phyloP scores from a whole-genome alignment of 2,113 vertebrate species.

The Varanus salvator region DNA sequence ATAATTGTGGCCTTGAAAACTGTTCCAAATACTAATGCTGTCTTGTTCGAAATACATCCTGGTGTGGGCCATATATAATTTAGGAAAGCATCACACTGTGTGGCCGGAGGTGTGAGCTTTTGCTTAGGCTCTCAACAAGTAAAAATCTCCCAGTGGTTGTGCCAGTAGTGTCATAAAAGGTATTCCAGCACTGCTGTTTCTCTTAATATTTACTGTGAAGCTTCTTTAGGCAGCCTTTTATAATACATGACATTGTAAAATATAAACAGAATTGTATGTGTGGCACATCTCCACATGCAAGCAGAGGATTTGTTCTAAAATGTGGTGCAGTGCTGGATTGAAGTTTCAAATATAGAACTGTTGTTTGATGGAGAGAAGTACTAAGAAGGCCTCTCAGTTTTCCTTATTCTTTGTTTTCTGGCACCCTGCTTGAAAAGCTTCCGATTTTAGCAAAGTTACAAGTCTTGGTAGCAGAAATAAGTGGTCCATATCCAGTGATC shows the following conservation, averaged over 20 bases:
- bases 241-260: no score
- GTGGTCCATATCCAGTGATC: no score
- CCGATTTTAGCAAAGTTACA: neutral
- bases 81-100: neutral
- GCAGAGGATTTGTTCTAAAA: neutral
- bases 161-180: neutral
- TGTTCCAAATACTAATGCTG: conserved; percentile 14
- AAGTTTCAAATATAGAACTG: neutral
- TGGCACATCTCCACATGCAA: neutral
- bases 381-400: neutral
- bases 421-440: neutral
- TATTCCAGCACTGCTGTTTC: neutral
- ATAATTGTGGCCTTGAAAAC: neutral
- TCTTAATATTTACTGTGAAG: neutral
- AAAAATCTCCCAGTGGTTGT: neutral
- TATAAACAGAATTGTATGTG: neutral
- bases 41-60: neutral
- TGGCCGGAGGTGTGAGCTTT: neutral
- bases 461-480: neutral
- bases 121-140: neutral
- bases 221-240: neutral
- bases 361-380: neutral
- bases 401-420: neutral
- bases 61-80: neutral
- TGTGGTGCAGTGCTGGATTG: neutral